Conservation (phyloP, 2,888 invertebrate genomes). For the Drosophila dives region DNA sequence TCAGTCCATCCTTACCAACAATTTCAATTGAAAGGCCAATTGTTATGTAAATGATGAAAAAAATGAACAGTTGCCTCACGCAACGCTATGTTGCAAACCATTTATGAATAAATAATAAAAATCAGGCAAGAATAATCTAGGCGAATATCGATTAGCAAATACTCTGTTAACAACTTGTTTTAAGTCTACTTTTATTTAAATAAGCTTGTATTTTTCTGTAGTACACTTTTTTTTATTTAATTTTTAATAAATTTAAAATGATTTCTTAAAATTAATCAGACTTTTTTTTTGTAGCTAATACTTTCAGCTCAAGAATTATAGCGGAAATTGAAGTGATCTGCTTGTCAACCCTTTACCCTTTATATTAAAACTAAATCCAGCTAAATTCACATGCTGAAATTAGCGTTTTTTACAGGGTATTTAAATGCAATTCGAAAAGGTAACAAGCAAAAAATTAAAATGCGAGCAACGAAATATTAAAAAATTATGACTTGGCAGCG, state of each 20-base stretch:
- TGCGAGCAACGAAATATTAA: conserved; percentile 46
- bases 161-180: neutral
- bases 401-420: conserved; percentile 2
- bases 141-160: neutral
- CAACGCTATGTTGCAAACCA: conserved; percentile 45
- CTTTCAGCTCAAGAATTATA: neutral
- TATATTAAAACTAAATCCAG: neutral
- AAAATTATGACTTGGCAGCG: conserved; percentile 47
- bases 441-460: conserved; percentile 23
- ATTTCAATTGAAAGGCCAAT: conserved; percentile 70
- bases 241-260: neutral
- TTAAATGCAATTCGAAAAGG: conserved; percentile 14
- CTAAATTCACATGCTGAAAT: neutral
- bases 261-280: neutral
- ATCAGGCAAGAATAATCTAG: neutral
- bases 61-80: conserved; percentile 54
- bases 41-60: conserved; percentile 66
- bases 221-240: neutral
- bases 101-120: conserved; percentile 51
- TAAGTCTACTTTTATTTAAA: neutral
- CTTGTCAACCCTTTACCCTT: too few species aligned
- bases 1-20: conserved; percentile 24
- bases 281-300: neutral
- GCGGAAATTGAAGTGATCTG: neutral
- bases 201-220: neutral